Percentiles rank a stretch among this genome's conserved stretches.
Conservation (phyloP, 2,113 vertebrate species). For the Fregata magnificens region DNA sequence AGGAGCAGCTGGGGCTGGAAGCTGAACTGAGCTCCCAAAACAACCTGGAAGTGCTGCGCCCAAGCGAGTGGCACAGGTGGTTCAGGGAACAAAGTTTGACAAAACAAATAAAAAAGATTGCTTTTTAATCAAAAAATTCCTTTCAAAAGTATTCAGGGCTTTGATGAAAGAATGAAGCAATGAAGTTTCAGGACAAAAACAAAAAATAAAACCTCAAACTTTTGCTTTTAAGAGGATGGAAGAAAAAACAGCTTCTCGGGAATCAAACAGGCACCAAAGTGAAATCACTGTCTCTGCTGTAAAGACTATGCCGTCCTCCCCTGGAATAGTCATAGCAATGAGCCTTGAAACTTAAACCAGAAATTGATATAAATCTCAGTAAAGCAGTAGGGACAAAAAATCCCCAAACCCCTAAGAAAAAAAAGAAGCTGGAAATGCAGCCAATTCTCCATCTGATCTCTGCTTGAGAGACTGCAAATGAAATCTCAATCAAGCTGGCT, state of each 20-base stretch:
- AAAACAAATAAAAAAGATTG: background rate
- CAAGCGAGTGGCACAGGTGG: background rate
- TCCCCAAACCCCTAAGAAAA: background rate
- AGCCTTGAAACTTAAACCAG: background rate
- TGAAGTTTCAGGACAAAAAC: background rate
- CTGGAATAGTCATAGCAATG: background rate
- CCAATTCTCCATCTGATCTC: background rate
- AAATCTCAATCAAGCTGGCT: background rate
- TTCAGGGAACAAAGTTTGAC: background rate
- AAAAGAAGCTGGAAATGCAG: background rate
- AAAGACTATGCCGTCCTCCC: background rate
- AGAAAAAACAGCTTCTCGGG: background rate
- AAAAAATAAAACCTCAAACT: background rate
- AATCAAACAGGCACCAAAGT: background rate
- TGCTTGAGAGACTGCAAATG: background rate
- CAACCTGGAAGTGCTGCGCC: background rate
- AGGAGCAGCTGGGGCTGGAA: background rate
- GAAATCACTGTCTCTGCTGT: background rate
- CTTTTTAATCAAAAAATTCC: slow-evolving; percentile 31
- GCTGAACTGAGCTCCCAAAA: background rate
- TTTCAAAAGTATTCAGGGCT: background rate
- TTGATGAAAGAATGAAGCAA: background rate
- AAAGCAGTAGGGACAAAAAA: background rate
- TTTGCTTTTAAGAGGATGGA: background rate
- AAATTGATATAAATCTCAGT: background rate